These are phyloP conservation scores for Crepidodera aurea DNA, from an alignment of 2,888 invertebrate species.

Conservation along the genomic window DNA sequence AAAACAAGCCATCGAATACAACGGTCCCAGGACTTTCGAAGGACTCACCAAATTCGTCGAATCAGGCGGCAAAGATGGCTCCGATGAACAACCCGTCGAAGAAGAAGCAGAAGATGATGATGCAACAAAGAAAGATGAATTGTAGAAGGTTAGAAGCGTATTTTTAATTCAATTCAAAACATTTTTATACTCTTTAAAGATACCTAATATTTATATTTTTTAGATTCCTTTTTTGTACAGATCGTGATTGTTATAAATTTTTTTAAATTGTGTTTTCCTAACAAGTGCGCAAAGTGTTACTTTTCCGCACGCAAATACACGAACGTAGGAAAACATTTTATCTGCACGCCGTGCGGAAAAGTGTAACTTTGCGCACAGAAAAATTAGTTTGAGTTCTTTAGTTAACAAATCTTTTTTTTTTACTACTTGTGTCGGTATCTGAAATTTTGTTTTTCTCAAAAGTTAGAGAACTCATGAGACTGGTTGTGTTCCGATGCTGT, in stretches of 20 bases:
- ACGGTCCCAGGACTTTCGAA: constrained; percentile 93
- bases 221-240: constrained; percentile 22
- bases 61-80: constrained; percentile 83
- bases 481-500: constrained; percentile 47
- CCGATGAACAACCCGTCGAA: constrained; percentile 70
- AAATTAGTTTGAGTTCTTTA: no score
- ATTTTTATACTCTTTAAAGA: constrained; percentile 15
- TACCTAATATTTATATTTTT: constrained; percentile 16
- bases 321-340: no score
- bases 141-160: constrained; percentile 65
- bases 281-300: no score
- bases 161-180: constrained; percentile 9
- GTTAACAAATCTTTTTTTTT: no score
- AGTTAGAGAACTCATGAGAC: constrained; percentile 50
- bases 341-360: no score
- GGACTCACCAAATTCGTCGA: constrained; percentile 94
- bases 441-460: constrained; percentile 32
- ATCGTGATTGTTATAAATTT: not conserved
- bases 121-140: constrained; percentile 77
- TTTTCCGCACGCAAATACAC: no score
- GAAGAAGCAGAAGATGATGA: constrained; percentile 76
- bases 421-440: not conserved
- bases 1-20: constrained; percentile 89
- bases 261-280: constrained; percentile 8
- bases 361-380: no score